Percentiles rank a stretch among this genome's conserved stretches.
These are phyloP conservation scores for Zaprionus davidi DNA, from an alignment of 1,140 invertebrate species.

Conservation along the genomic window DNA sequence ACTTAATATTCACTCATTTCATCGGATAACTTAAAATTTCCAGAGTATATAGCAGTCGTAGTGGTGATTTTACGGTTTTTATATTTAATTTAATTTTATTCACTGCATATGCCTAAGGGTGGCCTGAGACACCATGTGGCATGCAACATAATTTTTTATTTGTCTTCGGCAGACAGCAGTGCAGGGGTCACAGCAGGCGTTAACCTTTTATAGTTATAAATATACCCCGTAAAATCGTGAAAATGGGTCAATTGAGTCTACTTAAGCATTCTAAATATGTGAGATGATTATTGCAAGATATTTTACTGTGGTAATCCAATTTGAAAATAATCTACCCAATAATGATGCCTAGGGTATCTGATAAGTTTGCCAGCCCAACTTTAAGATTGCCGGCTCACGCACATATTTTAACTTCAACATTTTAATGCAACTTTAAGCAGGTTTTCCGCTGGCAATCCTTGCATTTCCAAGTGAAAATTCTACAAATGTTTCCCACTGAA, in stretches of 20 bases:
- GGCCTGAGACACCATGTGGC: constrained; percentile 63
- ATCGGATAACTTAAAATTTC: background rate
- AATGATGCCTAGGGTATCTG: background rate
- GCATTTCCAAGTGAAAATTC: constrained; percentile 40
- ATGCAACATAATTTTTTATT: constrained; percentile 77
- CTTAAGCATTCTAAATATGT: background rate
- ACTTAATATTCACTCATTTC: background rate
- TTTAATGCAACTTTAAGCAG: constrained; percentile 45
- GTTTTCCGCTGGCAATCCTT: constrained; percentile 17
- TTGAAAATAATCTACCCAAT: background rate
- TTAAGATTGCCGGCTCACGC: too few species aligned
- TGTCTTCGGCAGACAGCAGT: constrained; percentile 37
- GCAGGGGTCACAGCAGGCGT: constrained; percentile 49
- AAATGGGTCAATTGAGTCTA: background rate
- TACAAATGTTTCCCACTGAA: constrained; percentile 33
- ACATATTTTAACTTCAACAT: constrained; percentile 13
- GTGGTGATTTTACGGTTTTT: constrained; percentile 6
- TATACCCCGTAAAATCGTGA: constrained; percentile 7
- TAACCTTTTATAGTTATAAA: constrained; percentile 10
- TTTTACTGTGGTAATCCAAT: background rate
- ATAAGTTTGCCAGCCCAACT: background rate
- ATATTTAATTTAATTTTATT: constrained; percentile 67
- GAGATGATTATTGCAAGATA: background rate
- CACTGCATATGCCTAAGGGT: constrained; percentile 42
- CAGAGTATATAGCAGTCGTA: background rate